Evolutionary conservation across 1,140 invertebrate species (phyloP), one percentile per base, ranked within the genome.

Genomic region (Euura saliciscinereae): DNA sequence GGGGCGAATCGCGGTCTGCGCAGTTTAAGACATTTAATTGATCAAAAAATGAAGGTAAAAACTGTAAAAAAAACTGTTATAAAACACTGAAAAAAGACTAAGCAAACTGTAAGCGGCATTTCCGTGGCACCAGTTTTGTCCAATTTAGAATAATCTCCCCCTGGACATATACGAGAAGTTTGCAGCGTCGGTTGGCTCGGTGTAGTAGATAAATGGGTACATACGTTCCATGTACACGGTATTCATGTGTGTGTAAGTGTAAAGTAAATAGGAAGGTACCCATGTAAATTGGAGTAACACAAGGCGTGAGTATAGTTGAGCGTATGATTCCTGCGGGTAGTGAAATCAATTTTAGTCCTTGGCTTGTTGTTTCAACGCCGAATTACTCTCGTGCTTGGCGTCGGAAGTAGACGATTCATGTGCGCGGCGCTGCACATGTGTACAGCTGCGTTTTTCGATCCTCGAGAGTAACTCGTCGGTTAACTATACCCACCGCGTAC

Each of bases 321-420:
- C 28, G 28, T 28, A 28, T 28, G 28, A 28, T 28, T 28, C 28
- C 28, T 28, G 28, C 28, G 28, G 28, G 28, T 28, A 28, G 28
- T 28, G 13, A 59, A 59, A 59, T 59, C 51, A 59, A 59, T 59
- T 59, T 67, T 67, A 28, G 13, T 4, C 42, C 66, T 28, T 42
- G 66, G 66, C 43, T 28, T 67, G 66, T 67, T 67, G 28, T 67
- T 67, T 67, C 66, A 67, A 67, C 66, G 4, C 28, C 3, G 66
- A 44, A 67, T 67, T 44, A n/a, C 51, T 59, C 51, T n/a, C 51
- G 4, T 11, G 8, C 51, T 28, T 44, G 11, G 7, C 10, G 66
- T 67, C 66, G 66, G 66, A 67, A 67, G 66, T 67, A 67, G 8
- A 67, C 66, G 66, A 67, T 67, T 67, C 66, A 67, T 67, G 66